Conservation (phyloP, 2,113 vertebrate genomes). For the Cochlearius cochlearius region DNA sequence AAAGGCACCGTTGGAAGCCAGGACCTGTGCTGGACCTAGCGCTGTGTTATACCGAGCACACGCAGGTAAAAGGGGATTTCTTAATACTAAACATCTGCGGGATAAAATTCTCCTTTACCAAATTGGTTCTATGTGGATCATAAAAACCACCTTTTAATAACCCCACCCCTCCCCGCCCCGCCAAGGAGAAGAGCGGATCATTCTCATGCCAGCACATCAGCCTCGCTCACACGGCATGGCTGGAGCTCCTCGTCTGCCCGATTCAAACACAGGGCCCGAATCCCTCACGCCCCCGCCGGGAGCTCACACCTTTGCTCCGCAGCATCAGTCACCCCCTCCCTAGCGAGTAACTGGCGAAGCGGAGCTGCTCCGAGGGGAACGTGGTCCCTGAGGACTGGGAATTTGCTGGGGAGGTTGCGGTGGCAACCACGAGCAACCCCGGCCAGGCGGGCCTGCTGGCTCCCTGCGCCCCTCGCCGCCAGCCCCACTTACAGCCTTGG, state of each 20-base stretch:
- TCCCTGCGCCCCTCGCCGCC: not conserved
- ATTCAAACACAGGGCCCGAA: not conserved
- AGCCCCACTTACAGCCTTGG: not conserved
- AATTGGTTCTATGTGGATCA: accelerated
- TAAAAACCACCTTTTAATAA: not conserved
- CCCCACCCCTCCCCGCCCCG: too few species aligned
- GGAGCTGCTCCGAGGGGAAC: not conserved
- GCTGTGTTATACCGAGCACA: not conserved
- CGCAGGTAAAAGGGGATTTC: not conserved
- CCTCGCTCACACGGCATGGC: accelerated
- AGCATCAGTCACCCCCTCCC: not conserved
- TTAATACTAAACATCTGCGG: not conserved
- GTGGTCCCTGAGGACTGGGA: accelerated
- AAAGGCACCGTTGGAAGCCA: not conserved
- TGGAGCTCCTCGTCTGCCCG: not conserved
- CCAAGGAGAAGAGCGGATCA: not conserved
- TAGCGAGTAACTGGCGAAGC: accelerated
- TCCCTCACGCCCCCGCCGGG: not conserved
- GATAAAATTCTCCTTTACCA: not conserved
- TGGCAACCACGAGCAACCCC: accelerated
- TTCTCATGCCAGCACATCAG: not conserved
- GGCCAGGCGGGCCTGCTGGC: not conserved
- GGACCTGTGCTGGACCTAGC: not conserved
- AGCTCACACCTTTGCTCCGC: not conserved
- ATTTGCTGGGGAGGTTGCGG: accelerated